Evolutionary conservation across 1,140 invertebrate genomes (phyloP), one percentile per base, ranked within the genome.

Genomic region (Scylla paramamosain): DNA sequence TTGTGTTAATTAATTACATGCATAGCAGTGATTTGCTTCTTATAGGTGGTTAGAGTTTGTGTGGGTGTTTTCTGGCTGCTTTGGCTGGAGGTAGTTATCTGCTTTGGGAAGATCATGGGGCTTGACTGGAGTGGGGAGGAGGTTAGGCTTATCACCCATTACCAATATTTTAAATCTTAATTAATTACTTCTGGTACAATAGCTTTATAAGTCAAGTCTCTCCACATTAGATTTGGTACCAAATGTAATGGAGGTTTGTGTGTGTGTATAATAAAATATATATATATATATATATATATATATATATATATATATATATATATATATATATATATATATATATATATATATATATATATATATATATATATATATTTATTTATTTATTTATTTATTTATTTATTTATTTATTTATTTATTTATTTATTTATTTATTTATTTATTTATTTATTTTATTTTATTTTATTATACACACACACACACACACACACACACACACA

Each of bases 311-410:
- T 28, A 32, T 84, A 84, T 32, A 28, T 29, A 29, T 32, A 29
- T 84, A 29, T 28, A 29, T 28, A 29, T 84, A 84, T 84, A 84
- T 84, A 84, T 84, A 84, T 84, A 84, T 84, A 84, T 84, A 84
- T 84, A 84, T 84, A 84, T 84, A 84, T 84, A 84, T 84, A 84
- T 84, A 84, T 84, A 84, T 84, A 84, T 84, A 84, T 84, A 84
- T 84, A 84, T 84, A 84, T 84, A 84, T 84, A 84, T 28, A 84
- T 28, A 84, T 28, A 84, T 28, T 8, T 28, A 83, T 28, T 8
- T 28, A 83, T 83, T 8, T 83, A 83, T 83, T 8, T 83, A 83
- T 83, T 8, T 83, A 83, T 83, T 8, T 83, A 83, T 83, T 8
- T 83, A 83, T 83, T 8, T 83, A 83, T 83, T 8, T 83, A 83